Percentiles rank a stretch among this genome's conserved stretches.
Conservation (phyloP, 35 echinoderm and acorn worm genomes). For the Chiridota heheva region DNA sequence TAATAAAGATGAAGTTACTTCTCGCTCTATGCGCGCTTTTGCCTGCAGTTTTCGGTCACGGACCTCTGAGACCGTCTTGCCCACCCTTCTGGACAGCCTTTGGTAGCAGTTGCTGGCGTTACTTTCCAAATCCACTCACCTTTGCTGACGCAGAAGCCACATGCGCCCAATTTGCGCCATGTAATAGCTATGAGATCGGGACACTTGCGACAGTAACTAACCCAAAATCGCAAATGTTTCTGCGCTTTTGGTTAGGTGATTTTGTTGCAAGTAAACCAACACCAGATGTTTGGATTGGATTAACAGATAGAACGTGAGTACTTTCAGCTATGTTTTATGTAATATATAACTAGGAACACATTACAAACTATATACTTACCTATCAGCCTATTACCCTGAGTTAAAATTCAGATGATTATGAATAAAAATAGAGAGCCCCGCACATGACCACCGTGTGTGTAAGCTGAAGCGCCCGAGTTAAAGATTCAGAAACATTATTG, state of each 20-base stretch:
- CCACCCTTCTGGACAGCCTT: conserved; percentile 43
- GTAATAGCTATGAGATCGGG: conserved; percentile 29
- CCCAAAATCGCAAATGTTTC: neutral
- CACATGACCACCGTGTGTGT: no score
- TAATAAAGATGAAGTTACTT: conserved; percentile 40
- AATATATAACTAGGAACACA: no score
- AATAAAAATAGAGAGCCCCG: no score
- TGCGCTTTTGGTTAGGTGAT: conserved; percentile 1
- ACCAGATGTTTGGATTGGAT: conserved; percentile 31
- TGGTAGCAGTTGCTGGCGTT: neutral
- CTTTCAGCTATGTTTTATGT: no score
- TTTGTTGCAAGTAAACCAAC: conserved; percentile 16
- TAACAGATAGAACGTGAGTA: conserved; percentile 16
- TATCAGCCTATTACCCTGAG: no score
- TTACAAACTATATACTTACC: no score
- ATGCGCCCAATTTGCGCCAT: conserved; percentile 37
- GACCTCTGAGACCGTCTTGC: conserved; percentile 4
- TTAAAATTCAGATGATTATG: no score
- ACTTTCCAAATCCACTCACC: conserved; percentile 17
- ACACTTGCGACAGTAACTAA: neutral
- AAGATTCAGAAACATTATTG: no score
- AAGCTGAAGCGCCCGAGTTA: no score
- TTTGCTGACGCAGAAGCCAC: conserved; percentile 38
- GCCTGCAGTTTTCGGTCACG: conserved; percentile 23
- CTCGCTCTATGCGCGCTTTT: conserved; percentile 13